These are phyloP conservation scores for Crepidodera aurea DNA, from an alignment of 2,888 invertebrate species.

Conservation along the genomic window DNA sequence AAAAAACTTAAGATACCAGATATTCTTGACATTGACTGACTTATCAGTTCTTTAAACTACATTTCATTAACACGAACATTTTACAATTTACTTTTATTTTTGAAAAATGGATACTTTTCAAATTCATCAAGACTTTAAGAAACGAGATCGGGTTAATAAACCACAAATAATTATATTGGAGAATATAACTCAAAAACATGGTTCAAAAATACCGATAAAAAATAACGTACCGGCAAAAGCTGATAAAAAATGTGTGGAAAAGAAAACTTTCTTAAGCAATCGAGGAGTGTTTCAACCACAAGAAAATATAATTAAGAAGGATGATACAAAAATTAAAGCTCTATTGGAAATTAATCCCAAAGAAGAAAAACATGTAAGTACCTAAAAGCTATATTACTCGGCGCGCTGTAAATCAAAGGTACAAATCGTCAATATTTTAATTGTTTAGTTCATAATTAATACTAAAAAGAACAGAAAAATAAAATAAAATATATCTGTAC, in stretches of 20 bases:
- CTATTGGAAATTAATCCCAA: not conserved
- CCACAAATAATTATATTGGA: not conserved
- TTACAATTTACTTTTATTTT: not conserved
- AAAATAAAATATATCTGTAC: no score
- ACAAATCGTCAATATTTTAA: not conserved
- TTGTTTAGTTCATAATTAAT: no score
- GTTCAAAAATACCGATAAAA: not conserved
- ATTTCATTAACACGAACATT: not conserved
- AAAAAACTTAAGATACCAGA: not conserved
- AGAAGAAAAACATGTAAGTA: not conserved
- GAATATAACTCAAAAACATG: not conserved
- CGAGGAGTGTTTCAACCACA: not conserved
- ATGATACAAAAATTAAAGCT: no score
- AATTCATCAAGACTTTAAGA: slow-evolving; percentile 49
- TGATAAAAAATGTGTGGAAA: not conserved
- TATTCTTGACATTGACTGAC: not conserved
- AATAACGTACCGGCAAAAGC: not conserved
- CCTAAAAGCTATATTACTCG: not conserved
- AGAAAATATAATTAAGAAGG: not conserved
- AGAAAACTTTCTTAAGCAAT: not conserved
- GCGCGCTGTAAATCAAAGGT: not conserved
- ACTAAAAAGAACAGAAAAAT: no score
- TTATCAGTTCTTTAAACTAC: no score
- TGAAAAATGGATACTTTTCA: slow-evolving; percentile 50
- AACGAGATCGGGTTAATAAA: slow-evolving; percentile 21